Evolutionary conservation across 2,888 invertebrate species (phyloP), one percentile per base, ranked within the genome.

Genomic region (Stenoptilia bipunctidactyla): DNA sequence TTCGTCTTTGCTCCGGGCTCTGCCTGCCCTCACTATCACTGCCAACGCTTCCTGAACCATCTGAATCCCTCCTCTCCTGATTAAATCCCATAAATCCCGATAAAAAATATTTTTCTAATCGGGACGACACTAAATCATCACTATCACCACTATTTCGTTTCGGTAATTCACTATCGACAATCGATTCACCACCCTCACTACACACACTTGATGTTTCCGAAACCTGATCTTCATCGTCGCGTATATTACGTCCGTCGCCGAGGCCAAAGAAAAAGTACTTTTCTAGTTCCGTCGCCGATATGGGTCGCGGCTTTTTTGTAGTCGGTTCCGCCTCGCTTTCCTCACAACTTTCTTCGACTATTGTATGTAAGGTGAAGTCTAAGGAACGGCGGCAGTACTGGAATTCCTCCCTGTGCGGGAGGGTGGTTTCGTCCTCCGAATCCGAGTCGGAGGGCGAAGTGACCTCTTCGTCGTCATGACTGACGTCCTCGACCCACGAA

Each of bases 301-400:
- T 85, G 27, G 90, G 90, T 41, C 91, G 85, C 49, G 86, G 86
- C 69, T 88, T 87, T 76, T 83, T 85, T 58, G 70, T 68, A 51
- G 79, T 66, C 34, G 88, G 89, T 56, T 93, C 93, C 45, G 91
- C 88, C 71, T 94, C 94, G 69, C 95, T 95, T 71, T 96, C 96
- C 77, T 96, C 96, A 68, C 96, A 96, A 57, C 94, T 95, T 74
- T 96, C 96, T 77, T 96, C 96, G 15, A 95, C 91, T 52, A 96
- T 96, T 1, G 96, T 96, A 62, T 96, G 96, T 47, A 96, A 79
- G 1, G 95, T 95, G 64, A 95, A 94, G 73, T 96, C 94, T 57
- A 95, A 90, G 41, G 92, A 88, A 39, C 93, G 88, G 14, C 93
- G 86, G 61, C 93, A 92, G 62, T 93, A 94, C 2, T 93, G 85